These are phyloP conservation scores for Phyllotreta striolata DNA, from an alignment of 2,888 invertebrate species.

Conservation along the genomic window DNA sequence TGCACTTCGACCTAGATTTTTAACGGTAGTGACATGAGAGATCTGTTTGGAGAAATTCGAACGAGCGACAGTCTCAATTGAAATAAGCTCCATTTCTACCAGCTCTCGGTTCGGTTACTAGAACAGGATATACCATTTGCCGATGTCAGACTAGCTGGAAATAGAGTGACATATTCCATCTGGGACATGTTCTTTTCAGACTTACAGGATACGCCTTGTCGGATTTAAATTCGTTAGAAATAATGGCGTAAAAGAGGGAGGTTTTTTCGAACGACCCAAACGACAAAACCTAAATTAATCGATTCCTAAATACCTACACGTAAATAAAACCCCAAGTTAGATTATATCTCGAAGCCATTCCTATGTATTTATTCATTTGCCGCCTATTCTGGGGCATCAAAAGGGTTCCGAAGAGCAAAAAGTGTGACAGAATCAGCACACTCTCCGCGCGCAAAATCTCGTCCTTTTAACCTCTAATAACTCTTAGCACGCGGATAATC, in stretches of 20 bases:
- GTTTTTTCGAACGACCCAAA: too few species aligned
- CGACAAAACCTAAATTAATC: too few species aligned
- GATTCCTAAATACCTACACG: too few species aligned
- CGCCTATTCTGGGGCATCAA: constrained; percentile 19
- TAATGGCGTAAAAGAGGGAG: too few species aligned
- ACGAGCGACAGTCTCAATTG: constrained; percentile 19
- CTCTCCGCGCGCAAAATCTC: constrained; percentile 13
- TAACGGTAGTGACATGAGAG: background rate
- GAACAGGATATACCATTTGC: constrained; percentile 19
- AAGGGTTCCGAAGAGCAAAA: constrained; percentile 18
- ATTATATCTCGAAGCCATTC: constrained; percentile 13
- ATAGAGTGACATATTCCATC: constrained; percentile 23
- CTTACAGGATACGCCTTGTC: background rate
- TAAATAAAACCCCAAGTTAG: background rate
- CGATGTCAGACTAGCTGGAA: constrained; percentile 24
- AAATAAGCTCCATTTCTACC: constrained; percentile 21
- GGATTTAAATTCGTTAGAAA: background rate
- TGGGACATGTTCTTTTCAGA: constrained; percentile 3
- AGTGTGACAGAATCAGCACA: constrained; percentile 21
- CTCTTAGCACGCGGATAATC: constrained; percentile 25
- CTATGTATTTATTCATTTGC: constrained; percentile 3
- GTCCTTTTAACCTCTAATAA: constrained; percentile 27
- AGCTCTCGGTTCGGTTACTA: constrained; percentile 16
- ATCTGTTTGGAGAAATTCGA: constrained; percentile 1
- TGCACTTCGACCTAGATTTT: too few species aligned